Conservation (phyloP, 2,113 vertebrate species). For the Periophthalmodon schlosseri region DNA sequence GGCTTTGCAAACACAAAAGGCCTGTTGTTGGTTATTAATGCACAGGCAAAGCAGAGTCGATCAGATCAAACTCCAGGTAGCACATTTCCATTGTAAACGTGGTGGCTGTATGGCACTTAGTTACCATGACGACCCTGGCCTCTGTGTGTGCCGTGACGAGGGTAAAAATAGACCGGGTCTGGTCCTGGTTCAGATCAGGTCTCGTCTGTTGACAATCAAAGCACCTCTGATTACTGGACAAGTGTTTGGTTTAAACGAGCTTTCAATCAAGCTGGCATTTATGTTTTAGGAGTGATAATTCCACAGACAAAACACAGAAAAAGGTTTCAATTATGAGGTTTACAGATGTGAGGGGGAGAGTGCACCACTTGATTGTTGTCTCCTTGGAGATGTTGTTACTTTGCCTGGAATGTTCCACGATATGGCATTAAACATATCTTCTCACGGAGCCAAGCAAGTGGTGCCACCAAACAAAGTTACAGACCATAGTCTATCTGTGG, state of each 20-base stretch:
- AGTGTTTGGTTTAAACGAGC: too few species aligned
- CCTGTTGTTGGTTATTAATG: conserved; percentile 35
- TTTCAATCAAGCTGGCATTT: not conserved
- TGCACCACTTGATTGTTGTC: too few species aligned
- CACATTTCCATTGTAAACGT: conserved; percentile 59
- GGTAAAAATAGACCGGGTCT: conserved; percentile 52
- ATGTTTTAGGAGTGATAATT: not conserved
- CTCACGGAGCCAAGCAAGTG: too few species aligned
- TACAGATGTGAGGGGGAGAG: too few species aligned
- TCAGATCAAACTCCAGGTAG: conserved; percentile 59
- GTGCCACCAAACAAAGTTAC: too few species aligned
- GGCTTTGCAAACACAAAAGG: not conserved
- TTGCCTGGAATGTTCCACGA: too few species aligned
- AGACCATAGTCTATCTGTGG: too few species aligned
- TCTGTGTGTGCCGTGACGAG: conserved; percentile 40
- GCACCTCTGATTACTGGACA: conserved; percentile 16
- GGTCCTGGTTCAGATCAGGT: conserved; percentile 41
- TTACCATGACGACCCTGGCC: conserved; percentile 68
- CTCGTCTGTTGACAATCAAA: conserved; percentile 26
- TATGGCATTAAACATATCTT: too few species aligned
- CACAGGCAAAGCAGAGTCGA: conserved; percentile 44
- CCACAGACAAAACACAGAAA: not conserved
- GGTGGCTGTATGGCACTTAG: conserved; percentile 52
- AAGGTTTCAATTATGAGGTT: too few species aligned
- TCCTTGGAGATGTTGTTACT: too few species aligned